Evolutionary conservation across 2,888 invertebrate species (phyloP), one percentile per base, ranked within the genome.

Genomic region (Sphaerophoria rueppellii): DNA sequence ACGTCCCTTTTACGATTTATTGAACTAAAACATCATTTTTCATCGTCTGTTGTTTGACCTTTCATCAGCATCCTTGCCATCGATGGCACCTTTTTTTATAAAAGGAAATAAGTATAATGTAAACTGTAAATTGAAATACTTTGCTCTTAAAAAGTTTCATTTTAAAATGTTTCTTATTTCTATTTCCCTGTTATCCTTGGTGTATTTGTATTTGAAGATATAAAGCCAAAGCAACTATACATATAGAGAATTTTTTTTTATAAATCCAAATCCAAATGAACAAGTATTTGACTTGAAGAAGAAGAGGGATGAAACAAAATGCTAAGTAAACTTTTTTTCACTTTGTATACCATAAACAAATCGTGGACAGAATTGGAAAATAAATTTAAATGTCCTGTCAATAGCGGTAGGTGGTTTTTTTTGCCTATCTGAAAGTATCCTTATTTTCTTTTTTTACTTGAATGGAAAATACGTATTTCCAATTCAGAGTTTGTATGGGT

Each of bases 301-400:
- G 5, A 60, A 50, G 9, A 50, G 54, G n/a, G n/a, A 32, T 24
- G 32, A 35, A 34, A 24, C 24, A 24, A 24, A 24, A 24, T 24
- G 24, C 24, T 24, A 2, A 24, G 24, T 24, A 1, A 54, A 60
- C 54, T 69, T 24, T 61, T 61, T 55, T 79, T 50, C 52, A 55
- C n/a, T 55, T 55, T 55, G 32, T 34, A n/a, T 55, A 12, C 32
- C 55, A 55, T 58, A 34, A 32, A 48, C 34, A 65, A 43, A 60
- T 35, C 57, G 50, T 24, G 43, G 37, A 50, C 12, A 1, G 63
- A 52, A 70, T 69, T 60, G 48, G 77, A 71, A 83, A 74, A 69
- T 52, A 67, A 74, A 75, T 83, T 83, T 83, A 79, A 83, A 83
- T 83, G 83, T 79, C 74, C 74, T 55, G 75, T 75, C 83, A 24